Conservation (phyloP, 2,888 invertebrate species). For the Idaea straminata region DNA sequence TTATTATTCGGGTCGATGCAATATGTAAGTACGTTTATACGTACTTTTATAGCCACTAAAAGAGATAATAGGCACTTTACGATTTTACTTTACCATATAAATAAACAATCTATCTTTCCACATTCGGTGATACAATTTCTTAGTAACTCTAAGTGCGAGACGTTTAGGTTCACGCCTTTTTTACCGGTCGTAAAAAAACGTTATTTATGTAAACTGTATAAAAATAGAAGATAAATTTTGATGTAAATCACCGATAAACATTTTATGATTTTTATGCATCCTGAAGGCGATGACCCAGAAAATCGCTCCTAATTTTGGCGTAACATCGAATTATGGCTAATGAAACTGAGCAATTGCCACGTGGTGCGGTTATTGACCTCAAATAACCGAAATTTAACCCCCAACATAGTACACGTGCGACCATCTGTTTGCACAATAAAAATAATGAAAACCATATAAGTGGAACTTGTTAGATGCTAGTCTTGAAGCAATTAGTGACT, state of each 20-base stretch:
- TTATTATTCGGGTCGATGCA: constrained; percentile 23
- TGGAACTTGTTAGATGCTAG: background rate
- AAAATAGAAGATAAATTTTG: constrained; percentile 8
- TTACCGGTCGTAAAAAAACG: background rate
- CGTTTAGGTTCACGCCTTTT: background rate
- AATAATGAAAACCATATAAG: constrained; percentile 16
- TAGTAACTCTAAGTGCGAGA: constrained; percentile 1
- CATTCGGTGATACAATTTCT: constrained; percentile 19
- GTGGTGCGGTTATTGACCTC: constrained; percentile 58
- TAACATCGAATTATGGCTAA: constrained; percentile 44
- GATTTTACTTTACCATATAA: constrained; percentile 30
- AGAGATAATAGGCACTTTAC: constrained; percentile 36
- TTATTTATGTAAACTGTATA: constrained; percentile 7
- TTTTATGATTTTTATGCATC: constrained; percentile 20
- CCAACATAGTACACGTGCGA: constrained; percentile 47
- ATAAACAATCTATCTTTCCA: constrained; percentile 32
- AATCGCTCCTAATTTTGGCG: constrained; percentile 21
- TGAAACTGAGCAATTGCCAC: constrained; percentile 45
- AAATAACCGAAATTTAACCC: constrained; percentile 49
- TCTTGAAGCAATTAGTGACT: constrained; percentile 4
- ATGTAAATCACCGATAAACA: constrained; percentile 19
- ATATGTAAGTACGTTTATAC: constrained; percentile 29
- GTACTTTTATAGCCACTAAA: constrained; percentile 38
- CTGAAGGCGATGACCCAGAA: constrained; percentile 29
- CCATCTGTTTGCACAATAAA: constrained; percentile 45